phyloP scores from a whole-genome alignment of 2,797 vertebrate genomes.

The Caiman crocodilus region DNA sequence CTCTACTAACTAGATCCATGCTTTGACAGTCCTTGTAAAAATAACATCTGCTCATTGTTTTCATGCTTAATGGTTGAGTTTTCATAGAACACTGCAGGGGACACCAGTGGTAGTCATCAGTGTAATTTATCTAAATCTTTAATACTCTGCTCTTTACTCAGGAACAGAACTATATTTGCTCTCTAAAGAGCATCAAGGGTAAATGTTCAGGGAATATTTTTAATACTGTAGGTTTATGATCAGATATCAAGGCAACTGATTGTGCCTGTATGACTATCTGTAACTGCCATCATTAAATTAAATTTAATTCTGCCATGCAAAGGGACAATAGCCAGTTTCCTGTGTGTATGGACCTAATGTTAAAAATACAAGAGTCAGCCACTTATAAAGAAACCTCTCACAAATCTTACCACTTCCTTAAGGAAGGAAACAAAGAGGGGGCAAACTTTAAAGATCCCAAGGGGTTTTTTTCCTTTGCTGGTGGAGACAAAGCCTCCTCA shows the following conservation, averaged over 20 bases:
- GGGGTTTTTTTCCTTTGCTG: not conserved
- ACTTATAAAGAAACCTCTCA: not conserved
- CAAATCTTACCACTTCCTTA: not conserved
- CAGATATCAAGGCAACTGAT: constrained; percentile 51
- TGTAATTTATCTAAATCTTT: constrained; percentile 72
- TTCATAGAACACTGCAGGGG: constrained; percentile 55
- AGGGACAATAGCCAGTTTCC: not conserved
- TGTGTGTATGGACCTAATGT: not conserved
- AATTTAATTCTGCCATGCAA: constrained; percentile 24
- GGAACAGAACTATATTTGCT: constrained; percentile 63
- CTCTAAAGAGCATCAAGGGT: constrained; percentile 63
- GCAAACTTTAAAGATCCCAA: not conserved
- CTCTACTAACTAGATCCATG: constrained; percentile 1
- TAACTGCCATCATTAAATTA: constrained; percentile 33
- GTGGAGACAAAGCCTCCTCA: not conserved
- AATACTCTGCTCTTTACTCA: constrained; percentile 55
- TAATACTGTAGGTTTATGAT: constrained; percentile 67
- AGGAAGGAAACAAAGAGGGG: not conserved
- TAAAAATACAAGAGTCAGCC: not conserved
- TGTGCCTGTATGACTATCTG: constrained; percentile 28
- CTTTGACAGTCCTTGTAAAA: constrained; percentile 64
- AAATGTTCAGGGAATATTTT: constrained; percentile 70
- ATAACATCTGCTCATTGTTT: constrained; percentile 67
- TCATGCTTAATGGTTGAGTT: constrained; percentile 56
- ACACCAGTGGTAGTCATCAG: constrained; percentile 26